Evolutionary conservation across 2,113 vertebrate genomes (phyloP).

Genomic region (Chrysemys picta): DNA sequence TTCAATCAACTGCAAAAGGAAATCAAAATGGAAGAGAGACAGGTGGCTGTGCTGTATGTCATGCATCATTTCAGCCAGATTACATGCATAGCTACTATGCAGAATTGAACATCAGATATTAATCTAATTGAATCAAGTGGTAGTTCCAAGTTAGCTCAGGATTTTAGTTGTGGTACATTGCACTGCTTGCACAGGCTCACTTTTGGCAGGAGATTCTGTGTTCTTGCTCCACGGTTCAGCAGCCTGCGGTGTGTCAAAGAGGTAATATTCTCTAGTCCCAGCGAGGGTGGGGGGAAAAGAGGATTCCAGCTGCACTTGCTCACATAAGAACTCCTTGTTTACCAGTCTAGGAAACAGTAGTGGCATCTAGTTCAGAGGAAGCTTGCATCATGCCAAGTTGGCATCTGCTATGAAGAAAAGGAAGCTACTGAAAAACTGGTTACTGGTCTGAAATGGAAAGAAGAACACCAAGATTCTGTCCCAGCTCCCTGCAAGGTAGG

Average conservation of each 20-base stretch:
- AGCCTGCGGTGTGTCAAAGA: neutral
- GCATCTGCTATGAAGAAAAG: constrained; percentile 59
- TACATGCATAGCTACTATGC: neutral
- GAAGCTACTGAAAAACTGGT: constrained; percentile 29
- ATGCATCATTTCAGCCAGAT: neutral
- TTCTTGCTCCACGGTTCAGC: neutral
- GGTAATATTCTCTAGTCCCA: constrained; percentile 5
- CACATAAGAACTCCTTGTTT: constrained; percentile 71
- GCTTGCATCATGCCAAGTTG: constrained; percentile 55
- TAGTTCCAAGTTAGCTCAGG: neutral
- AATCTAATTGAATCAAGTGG: constrained; percentile 24
- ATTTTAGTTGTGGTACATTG: neutral
- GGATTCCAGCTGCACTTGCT: constrained; percentile 68
- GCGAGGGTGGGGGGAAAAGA: neutral
- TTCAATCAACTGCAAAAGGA: constrained; percentile 21
- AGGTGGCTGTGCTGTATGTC: neutral
- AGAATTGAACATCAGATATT: neutral
- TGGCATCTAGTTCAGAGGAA: constrained; percentile 61
- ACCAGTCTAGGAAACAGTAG: constrained; percentile 53
- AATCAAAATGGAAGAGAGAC: constrained; percentile 41
- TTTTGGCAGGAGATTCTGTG: neutral
- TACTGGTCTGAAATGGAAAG: neutral
- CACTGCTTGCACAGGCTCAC: neutral
- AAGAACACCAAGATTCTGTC: neutral
- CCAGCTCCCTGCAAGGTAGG: neutral